Evolutionary conservation across 2,888 invertebrate species (phyloP).

Genomic region (Drosophila stalkeri): DNA sequence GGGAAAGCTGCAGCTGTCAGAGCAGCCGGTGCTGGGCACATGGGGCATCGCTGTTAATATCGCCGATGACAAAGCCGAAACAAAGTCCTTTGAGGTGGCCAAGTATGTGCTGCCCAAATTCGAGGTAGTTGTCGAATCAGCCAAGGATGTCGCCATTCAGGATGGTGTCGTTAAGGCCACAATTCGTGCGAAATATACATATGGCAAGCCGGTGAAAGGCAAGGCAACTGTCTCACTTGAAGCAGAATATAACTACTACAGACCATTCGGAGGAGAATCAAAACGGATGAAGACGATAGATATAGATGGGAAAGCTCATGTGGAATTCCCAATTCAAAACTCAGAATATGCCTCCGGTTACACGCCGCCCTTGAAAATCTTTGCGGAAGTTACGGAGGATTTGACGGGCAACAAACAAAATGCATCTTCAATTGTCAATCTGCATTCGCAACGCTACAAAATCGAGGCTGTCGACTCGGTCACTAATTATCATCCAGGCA

Average conservation of each 20-base stretch:
- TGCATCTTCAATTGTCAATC: conserved; percentile 89
- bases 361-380: conserved; percentile 85
- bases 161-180: conserved; percentile 92
- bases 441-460: conserved; percentile 91
- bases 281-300: conserved; percentile 89
- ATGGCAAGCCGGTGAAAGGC: conserved; percentile 94
- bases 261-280: background rate
- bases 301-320: conserved; percentile 88
- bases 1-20: conserved; percentile 91
- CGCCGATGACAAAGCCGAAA: conserved; percentile 76
- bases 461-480: conserved; percentile 92
- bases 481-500: conserved; percentile 94
- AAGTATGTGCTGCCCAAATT: conserved; percentile 97
- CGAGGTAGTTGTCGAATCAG: conserved; percentile 93
- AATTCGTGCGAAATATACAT: conserved; percentile 94
- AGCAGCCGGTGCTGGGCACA: conserved; percentile 93
- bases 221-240: conserved; percentile 90
- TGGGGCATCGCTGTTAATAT: conserved; percentile 92
- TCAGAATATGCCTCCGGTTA: conserved; percentile 89
- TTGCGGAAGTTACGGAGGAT: conserved; percentile 95
- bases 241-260: conserved; percentile 50
- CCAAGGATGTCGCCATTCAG: conserved; percentile 92
- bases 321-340: conserved; percentile 90
- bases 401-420: conserved; percentile 93
- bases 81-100: conserved; percentile 88